These are phyloP conservation scores for Cydia fagiglandana DNA, from an alignment of 1,140 invertebrate genomes.

Conservation along the genomic window DNA sequence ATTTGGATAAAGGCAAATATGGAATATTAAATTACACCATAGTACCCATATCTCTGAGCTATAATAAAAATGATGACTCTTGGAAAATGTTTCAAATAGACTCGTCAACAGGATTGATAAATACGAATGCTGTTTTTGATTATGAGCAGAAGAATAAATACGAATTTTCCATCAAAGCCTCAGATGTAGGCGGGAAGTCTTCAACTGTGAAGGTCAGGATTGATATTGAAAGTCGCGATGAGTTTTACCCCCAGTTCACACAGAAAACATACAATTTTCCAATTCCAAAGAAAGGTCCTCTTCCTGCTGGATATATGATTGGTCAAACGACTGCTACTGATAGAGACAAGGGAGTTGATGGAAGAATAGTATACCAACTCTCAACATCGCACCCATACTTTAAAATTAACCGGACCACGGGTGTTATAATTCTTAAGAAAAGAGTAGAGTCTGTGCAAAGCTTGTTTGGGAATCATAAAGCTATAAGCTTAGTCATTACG, in stretches of 20 bases:
- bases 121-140: slow-evolving; percentile 90
- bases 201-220: slow-evolving; percentile 89
- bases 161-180: slow-evolving; percentile 89
- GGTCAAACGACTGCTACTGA: slow-evolving; percentile 94
- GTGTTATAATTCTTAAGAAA: slow-evolving; percentile 90
- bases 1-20: slow-evolving; percentile 91
- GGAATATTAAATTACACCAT: slow-evolving; percentile 94
- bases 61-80: slow-evolving; percentile 86
- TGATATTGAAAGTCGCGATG: slow-evolving; percentile 94
- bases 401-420: slow-evolving; percentile 94
- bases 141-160: slow-evolving; percentile 92
- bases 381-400: slow-evolving; percentile 92
- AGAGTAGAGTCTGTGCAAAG: slow-evolving; percentile 83
- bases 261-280: slow-evolving; percentile 93
- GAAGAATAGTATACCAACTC: slow-evolving; percentile 93
- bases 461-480: slow-evolving; percentile 82
- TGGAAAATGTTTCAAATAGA: slow-evolving; percentile 92
- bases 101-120: slow-evolving; percentile 85
- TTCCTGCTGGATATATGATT: slow-evolving; percentile 88
- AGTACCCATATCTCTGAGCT: slow-evolving; percentile 80
- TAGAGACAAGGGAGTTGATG: slow-evolving; percentile 94
- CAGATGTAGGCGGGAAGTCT: slow-evolving; percentile 89
- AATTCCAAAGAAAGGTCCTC: slow-evolving; percentile 81
- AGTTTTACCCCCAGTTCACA: slow-evolving; percentile 94
- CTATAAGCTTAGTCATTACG: slow-evolving; percentile 88